phyloP scores from a whole-genome alignment of 1,140 invertebrate species.

The Eulimnadia texana region DNA sequence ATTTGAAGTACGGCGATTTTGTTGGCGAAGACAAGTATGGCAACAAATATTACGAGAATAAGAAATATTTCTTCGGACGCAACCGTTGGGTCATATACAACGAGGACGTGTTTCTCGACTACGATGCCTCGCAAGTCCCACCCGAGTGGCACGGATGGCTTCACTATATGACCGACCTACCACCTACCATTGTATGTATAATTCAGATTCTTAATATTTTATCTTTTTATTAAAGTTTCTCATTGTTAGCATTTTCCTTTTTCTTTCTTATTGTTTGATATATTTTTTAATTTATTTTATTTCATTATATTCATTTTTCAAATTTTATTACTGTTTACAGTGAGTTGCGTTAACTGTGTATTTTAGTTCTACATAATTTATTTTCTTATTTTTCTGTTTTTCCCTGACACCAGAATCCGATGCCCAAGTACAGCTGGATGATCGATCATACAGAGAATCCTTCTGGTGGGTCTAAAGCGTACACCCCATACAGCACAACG shows the following conservation, averaged over 20 bases:
- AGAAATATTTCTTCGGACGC: conserved; percentile 66
- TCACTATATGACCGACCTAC: conserved; percentile 65
- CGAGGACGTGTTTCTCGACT: conserved; percentile 58
- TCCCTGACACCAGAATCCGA: conserved; percentile 23
- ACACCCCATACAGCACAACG: conserved; percentile 79
- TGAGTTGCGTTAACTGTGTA: too few species aligned
- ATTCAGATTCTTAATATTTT: too few species aligned
- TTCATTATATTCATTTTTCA: neutral
- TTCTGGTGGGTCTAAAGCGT: conserved; percentile 45
- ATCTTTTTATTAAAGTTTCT: too few species aligned
- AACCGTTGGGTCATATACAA: conserved; percentile 90
- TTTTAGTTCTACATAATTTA: too few species aligned
- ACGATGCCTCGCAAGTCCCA: conserved; percentile 87
- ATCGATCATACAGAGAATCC: conserved; percentile 63
- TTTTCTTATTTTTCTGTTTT: neutral
- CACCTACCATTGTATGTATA: conserved; percentile 34
- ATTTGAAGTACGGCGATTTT: conserved; percentile 64
- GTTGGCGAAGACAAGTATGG: conserved; percentile 92
- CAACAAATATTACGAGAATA: conserved; percentile 93
- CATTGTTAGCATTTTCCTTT: neutral
- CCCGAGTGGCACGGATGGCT: conserved; percentile 82
- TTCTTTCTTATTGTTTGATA: neutral
- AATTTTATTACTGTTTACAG: neutral
- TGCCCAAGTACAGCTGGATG: conserved; percentile 62
- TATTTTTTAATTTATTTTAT: neutral